These are phyloP conservation scores for Andrena bicolor DNA, from an alignment of 2,888 invertebrate genomes.

Conservation along the genomic window DNA sequence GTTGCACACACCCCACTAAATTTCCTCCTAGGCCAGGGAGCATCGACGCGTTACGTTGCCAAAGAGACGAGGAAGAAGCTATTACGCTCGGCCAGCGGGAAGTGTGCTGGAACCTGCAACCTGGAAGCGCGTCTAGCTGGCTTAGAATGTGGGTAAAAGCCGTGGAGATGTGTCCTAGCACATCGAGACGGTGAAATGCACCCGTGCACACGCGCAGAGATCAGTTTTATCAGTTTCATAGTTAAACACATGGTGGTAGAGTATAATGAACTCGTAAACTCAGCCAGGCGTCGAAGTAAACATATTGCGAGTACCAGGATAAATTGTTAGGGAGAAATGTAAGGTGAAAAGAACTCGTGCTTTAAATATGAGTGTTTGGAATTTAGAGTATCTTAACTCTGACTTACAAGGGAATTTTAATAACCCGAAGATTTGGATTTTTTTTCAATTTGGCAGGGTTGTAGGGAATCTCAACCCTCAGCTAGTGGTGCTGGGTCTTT, in stretches of 20 bases:
- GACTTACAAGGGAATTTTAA: no score
- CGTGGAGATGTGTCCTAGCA: constrained; percentile 16
- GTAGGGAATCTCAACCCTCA: no score
- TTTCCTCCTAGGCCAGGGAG: background rate
- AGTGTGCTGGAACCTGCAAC: constrained; percentile 18
- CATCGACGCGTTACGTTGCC: background rate
- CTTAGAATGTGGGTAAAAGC: constrained; percentile 30
- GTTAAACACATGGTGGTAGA: background rate
- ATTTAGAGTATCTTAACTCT: no score
- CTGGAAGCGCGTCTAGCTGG: constrained; percentile 36
- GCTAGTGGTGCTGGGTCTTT: no score
- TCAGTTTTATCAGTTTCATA: constrained; percentile 24
- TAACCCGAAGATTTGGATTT: no score
- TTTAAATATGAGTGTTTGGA: no score
- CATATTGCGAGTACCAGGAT: no score
- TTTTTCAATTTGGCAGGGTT: no score
- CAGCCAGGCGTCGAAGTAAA: no score
- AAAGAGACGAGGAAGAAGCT: background rate
- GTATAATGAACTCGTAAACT: no score
- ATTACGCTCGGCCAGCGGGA: background rate
- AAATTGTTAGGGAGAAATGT: no score
- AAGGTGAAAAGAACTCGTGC: no score
- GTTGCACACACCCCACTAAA: background rate
- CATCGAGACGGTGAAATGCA: constrained; percentile 30
- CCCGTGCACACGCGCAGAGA: background rate